Evolutionary conservation across 2,888 invertebrate species (phyloP).

Genomic region (Trachelus stipa): DNA sequence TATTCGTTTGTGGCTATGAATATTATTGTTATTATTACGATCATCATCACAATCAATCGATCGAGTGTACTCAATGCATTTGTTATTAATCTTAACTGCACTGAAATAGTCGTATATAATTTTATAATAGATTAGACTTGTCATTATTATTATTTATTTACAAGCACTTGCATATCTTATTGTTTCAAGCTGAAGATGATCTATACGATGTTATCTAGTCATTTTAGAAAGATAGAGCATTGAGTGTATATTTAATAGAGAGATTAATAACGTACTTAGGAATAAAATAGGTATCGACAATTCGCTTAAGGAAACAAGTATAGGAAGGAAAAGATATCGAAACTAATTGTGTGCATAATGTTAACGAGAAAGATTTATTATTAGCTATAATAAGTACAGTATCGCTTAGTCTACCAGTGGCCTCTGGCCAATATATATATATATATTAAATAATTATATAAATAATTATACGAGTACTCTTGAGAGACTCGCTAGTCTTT

Average conservation of each 20-base stretch:
- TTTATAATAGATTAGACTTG: constrained; percentile 1
- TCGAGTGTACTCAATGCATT: background rate
- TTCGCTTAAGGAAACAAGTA: constrained; percentile 2
- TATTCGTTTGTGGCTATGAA: background rate
- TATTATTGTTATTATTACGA: background rate
- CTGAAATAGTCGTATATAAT: background rate
- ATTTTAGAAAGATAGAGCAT: constrained; percentile 32
- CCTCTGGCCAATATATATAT: background rate
- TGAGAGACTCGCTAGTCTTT: background rate
- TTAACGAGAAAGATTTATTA: constrained; percentile 14
- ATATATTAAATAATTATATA: background rate
- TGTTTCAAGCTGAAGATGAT: constrained; percentile 51
- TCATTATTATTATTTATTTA: constrained; percentile 10
- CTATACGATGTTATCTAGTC: constrained; percentile 54
- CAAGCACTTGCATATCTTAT: constrained; percentile 45
- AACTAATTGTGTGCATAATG: constrained; percentile 25
- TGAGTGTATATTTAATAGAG: constrained; percentile 19
- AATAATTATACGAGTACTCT: background rate
- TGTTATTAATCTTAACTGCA: background rate
- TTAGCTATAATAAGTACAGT: constrained; percentile 10
- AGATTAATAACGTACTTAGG: constrained; percentile 13
- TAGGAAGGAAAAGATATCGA: background rate
- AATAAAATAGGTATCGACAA: constrained; percentile 25
- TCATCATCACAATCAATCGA: background rate
- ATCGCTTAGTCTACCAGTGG: constrained; percentile 14